A percentile compares a stretch with the other conserved stretches of the same genome.
These are phyloP conservation scores for Axis porcinus DNA, from an alignment of 2,113 vertebrate genomes.

Conservation along the genomic window DNA sequence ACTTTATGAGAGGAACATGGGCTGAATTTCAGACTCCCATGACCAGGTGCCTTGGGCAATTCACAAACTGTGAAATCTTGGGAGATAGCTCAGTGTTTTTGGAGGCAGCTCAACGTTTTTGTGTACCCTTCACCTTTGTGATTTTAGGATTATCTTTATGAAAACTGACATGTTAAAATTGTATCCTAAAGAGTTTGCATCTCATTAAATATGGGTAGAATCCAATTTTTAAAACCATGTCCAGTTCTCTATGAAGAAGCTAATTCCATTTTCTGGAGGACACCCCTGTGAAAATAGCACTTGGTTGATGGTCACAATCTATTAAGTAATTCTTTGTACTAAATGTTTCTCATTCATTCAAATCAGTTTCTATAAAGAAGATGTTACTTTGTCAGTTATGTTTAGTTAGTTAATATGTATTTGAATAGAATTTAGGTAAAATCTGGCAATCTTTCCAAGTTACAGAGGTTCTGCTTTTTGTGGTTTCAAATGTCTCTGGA, in stretches of 20 bases:
- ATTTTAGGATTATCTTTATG: not conserved
- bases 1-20: not conserved
- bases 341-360: not conserved
- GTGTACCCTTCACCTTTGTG: not conserved
- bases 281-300: not conserved
- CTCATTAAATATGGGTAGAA: not conserved
- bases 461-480: not conserved
- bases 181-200: not conserved
- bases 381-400: not conserved
- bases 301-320: not conserved
- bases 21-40: not conserved
- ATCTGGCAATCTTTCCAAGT: not conserved
- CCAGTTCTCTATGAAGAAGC: not conserved
- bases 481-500: not conserved
- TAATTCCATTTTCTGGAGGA: not conserved
- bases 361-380: not conserved
- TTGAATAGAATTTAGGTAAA: not conserved
- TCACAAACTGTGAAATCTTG: not conserved
- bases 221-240: not conserved
- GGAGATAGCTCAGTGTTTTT: not conserved
- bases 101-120: not conserved
- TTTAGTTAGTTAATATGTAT: not conserved
- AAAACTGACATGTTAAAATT: not conserved
- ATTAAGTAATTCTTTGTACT: not conserved
- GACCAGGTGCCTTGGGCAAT: not conserved